Conservation (phyloP, 2,888 invertebrate genomes). For the Ochropleura plecta region DNA sequence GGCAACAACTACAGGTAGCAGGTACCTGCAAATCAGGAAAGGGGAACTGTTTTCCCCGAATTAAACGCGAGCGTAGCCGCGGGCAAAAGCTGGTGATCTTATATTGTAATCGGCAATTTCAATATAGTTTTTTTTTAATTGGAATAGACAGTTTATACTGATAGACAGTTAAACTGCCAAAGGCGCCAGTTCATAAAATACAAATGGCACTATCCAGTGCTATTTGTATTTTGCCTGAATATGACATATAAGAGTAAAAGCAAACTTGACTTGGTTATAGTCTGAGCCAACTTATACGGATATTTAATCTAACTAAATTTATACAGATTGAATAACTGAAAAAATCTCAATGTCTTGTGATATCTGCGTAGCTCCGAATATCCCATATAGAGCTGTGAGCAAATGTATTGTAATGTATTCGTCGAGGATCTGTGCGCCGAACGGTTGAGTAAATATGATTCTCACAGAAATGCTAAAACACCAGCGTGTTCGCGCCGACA, state of each 20-base stretch:
- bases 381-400: slow-evolving; percentile 13
- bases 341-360: background rate
- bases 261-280: background rate
- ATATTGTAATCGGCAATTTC: background rate
- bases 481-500: background rate
- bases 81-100: too few relatives aligned
- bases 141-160: too few relatives aligned
- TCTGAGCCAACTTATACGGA: background rate
- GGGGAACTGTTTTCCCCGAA: too few relatives aligned
- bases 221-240: background rate
- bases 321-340: background rate
- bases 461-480: slow-evolving; percentile 24
- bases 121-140: background rate
- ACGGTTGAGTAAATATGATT: slow-evolving; percentile 29
- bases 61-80: too few relatives aligned
- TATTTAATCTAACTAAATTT: background rate
- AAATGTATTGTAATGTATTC: slow-evolving; percentile 60
- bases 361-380: background rate
- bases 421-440: slow-evolving; percentile 14
- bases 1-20: too few relatives aligned
- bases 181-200: background rate
- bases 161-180: background rate
- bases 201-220: too few relatives aligned
- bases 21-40: too few relatives aligned
- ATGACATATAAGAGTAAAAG: background rate